Conservation (phyloP, 1,140 invertebrate genomes). For the Antheraea mylitta region DNA sequence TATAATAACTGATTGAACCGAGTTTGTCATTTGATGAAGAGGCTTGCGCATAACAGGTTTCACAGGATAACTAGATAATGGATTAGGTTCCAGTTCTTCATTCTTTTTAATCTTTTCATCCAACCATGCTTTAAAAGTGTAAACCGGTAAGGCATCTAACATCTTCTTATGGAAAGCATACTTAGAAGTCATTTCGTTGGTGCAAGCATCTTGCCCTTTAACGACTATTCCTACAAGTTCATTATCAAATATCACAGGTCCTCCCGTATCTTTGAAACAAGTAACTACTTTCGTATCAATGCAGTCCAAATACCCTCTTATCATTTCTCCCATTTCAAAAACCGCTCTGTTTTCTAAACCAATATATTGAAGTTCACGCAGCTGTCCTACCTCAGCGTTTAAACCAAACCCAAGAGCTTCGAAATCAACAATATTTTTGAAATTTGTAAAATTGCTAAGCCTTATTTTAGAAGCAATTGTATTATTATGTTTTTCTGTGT, state of each 20-base stretch:
- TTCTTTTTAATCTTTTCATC: slow-evolving; percentile 51
- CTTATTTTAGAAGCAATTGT: slow-evolving; percentile 51
- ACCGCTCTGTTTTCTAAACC: slow-evolving; percentile 44
- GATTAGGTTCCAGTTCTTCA: slow-evolving; percentile 27
- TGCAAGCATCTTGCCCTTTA: slow-evolving; percentile 52
- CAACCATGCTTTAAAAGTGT: slow-evolving; percentile 58
- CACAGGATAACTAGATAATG: slow-evolving; percentile 27
- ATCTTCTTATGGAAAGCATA: slow-evolving; percentile 57
- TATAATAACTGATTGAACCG: neutral
- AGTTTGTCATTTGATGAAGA: slow-evolving; percentile 18
- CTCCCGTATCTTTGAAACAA: slow-evolving; percentile 65
- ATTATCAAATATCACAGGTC: slow-evolving; percentile 55
- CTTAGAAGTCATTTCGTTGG: slow-evolving; percentile 49
- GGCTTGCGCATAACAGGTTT: slow-evolving; percentile 16
- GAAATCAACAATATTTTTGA: slow-evolving; percentile 35
- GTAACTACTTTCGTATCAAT: slow-evolving; percentile 59
- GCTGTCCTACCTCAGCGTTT: slow-evolving; percentile 49
- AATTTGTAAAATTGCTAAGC: slow-evolving; percentile 50
- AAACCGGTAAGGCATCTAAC: slow-evolving; percentile 48
- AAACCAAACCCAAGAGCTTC: slow-evolving; percentile 62
- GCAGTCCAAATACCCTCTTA: slow-evolving; percentile 53
- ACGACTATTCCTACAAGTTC: slow-evolving; percentile 54
- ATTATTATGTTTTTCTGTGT: slow-evolving; percentile 58
- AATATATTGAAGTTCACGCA: slow-evolving; percentile 55
- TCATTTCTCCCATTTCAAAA: slow-evolving; percentile 32